Evolutionary conservation across 1,140 invertebrate species (phyloP).

Genomic region (Druon quercuslanigerum): DNA sequence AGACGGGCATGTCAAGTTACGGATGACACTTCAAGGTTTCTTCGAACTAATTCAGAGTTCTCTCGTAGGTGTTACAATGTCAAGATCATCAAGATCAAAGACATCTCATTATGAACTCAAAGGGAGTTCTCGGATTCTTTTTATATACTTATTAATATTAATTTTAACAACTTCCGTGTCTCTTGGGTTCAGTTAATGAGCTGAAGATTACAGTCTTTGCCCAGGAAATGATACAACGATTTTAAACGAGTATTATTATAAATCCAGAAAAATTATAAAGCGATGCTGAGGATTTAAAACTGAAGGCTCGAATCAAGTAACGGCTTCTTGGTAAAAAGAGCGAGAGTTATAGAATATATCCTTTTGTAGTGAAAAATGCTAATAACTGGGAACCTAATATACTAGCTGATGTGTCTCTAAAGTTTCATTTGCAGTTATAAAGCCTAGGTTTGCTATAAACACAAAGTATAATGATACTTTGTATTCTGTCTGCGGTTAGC

Average conservation of each 20-base stretch:
- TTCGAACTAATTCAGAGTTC: conserved; percentile 2
- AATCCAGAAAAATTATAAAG: conserved; percentile 20
- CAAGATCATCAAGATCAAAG: not conserved
- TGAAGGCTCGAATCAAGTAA: not conserved
- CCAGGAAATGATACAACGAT: conserved; percentile 10
- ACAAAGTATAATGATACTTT: conserved; percentile 9
- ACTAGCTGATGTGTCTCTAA: not conserved
- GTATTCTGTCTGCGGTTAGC: not conserved
- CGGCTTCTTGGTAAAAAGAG: not conserved
- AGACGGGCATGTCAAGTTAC: not conserved
- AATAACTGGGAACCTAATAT: too few species aligned
- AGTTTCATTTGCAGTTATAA: conserved; percentile 23
- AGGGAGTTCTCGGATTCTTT: not conserved
- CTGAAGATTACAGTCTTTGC: conserved; percentile 25
- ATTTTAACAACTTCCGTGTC: conserved; percentile 29
- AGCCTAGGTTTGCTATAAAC: not conserved
- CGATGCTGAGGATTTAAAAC: not conserved
- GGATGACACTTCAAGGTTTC: not conserved
- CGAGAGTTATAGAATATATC: not conserved
- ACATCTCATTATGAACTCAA: not conserved
- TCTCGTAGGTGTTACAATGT: not conserved
- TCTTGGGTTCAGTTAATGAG: conserved; percentile 21
- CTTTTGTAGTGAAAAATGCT: too few species aligned
- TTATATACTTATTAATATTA: conserved; percentile 17
- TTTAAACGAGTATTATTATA: conserved; percentile 9